Conservation (phyloP, 2,888 invertebrate species). For the Crossocerus cetratus region DNA sequence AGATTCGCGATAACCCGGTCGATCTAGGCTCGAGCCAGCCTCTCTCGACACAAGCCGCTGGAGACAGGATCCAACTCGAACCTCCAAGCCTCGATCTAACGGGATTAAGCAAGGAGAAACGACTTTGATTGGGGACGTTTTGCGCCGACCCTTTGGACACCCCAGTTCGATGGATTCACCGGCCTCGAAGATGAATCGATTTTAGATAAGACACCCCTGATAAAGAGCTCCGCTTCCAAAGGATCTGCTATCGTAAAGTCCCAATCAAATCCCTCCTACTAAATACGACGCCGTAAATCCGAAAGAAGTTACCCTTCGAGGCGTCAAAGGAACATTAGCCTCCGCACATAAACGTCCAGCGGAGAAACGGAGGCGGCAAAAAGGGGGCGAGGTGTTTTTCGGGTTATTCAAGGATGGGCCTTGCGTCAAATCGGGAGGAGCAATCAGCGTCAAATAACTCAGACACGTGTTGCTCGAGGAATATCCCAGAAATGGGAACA, state of each 20-base stretch:
- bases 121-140: conserved; percentile 5
- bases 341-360: too few relatives aligned
- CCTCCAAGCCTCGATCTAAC: conserved; percentile 1
- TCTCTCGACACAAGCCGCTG: not conserved
- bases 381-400: too few relatives aligned
- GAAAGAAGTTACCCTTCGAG: too few relatives aligned
- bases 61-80: not conserved
- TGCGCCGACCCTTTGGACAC: conserved; percentile 10
- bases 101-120: conserved; percentile 16
- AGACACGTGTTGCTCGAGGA: not conserved
- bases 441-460: not conserved
- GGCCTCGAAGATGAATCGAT: conserved; percentile 50
- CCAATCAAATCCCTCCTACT: too few relatives aligned
- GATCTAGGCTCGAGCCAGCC: conserved; percentile 15
- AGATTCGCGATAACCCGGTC: conserved; percentile 60
- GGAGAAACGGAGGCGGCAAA: too few relatives aligned
- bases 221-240: conserved; percentile 30
- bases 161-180: conserved; percentile 3
- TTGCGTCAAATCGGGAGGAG: not conserved
- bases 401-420: too few relatives aligned
- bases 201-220: conserved; percentile 63
- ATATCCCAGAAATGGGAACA: conserved; percentile 1
- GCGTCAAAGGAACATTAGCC: too few relatives aligned
- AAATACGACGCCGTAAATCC: too few relatives aligned
- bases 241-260: too few relatives aligned